Evolutionary conservation across 1,140 invertebrate genomes (phyloP).

Genomic region (Ectropis grisescens): DNA sequence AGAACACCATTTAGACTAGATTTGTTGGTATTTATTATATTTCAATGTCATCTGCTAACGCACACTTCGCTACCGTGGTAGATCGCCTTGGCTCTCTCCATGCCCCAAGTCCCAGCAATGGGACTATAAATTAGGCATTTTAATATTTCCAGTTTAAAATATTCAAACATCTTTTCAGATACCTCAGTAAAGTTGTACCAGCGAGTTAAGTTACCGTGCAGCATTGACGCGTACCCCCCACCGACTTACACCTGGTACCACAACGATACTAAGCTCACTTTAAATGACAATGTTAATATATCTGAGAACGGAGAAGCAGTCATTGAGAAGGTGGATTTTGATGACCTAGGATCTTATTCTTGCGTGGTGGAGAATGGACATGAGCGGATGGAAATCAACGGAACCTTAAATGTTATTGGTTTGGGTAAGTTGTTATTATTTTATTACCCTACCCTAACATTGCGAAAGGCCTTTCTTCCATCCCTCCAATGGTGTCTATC

Average conservation of each 20-base stretch:
- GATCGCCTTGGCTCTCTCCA: too few species aligned
- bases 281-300: conserved; percentile 14
- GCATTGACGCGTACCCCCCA: conserved; percentile 24
- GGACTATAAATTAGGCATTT: too few species aligned
- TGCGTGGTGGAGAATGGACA: conserved; percentile 42
- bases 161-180: conserved; percentile 47
- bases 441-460: too few species aligned
- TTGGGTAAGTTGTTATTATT: conserved; percentile 37
- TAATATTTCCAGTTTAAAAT: too few species aligned
- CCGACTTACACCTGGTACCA: conserved; percentile 36
- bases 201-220: conserved; percentile 30
- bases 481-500: too few species aligned
- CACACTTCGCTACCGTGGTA: too few species aligned
- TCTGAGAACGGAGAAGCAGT: conserved; percentile 19
- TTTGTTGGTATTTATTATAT: too few species aligned
- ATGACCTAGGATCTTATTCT: conserved; percentile 31
- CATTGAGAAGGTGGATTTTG: conserved; percentile 32
- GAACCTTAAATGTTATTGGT: conserved; percentile 25
- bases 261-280: conserved; percentile 22
- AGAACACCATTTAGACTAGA: too few species aligned
- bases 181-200: conserved; percentile 38
- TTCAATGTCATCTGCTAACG: too few species aligned
- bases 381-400: conserved; percentile 26
- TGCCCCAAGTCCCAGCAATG: too few species aligned
- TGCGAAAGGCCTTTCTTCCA: too few species aligned